Evolutionary conservation across 2,888 invertebrate species (phyloP).

Genomic region (Hemithea aestivaria): DNA sequence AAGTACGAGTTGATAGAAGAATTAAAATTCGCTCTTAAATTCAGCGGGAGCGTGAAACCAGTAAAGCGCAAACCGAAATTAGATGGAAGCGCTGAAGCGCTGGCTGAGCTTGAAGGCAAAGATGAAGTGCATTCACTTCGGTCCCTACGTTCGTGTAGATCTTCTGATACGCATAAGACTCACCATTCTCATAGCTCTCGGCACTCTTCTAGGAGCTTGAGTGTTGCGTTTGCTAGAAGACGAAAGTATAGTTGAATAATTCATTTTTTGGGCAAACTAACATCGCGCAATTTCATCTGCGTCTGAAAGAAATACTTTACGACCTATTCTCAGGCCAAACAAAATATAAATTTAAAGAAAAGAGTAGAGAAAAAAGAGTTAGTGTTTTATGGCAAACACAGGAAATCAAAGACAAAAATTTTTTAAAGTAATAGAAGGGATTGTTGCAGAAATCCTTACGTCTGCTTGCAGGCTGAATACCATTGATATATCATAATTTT

Average conservation of each 20-base stretch:
- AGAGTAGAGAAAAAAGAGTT: too few relatives aligned
- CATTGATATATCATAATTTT: too few relatives aligned
- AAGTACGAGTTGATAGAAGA: slow-evolving; percentile 81
- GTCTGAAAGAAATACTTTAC: too few relatives aligned
- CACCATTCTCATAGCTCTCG: slow-evolving; percentile 59
- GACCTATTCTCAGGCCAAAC: too few relatives aligned
- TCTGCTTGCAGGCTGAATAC: too few relatives aligned
- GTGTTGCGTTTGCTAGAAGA: slow-evolving; percentile 61
- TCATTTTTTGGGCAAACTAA: slow-evolving; percentile 9
- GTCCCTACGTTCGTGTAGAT: slow-evolving; percentile 51
- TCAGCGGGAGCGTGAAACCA: slow-evolving; percentile 81
- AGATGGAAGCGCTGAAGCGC: slow-evolving; percentile 52
- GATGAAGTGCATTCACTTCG: slow-evolving; percentile 59
- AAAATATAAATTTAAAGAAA: too few relatives aligned
- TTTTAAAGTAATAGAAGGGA: too few relatives aligned
- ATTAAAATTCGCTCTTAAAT: slow-evolving; percentile 81
- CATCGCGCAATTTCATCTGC: too few relatives aligned
- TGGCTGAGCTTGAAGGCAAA: slow-evolving; percentile 53
- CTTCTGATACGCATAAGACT: slow-evolving; percentile 52
- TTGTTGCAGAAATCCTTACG: too few relatives aligned
- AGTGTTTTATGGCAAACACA: too few relatives aligned
- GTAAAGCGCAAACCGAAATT: slow-evolving; percentile 61
- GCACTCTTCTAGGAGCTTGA: slow-evolving; percentile 59
- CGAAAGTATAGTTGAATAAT: slow-evolving; percentile 47
- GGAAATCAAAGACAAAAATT: too few relatives aligned